Percentiles rank a stretch among this genome's conserved stretches.
Evolutionary conservation across 2,113 vertebrate species (phyloP).

Genomic region (Ramphastos sulfuratus): DNA sequence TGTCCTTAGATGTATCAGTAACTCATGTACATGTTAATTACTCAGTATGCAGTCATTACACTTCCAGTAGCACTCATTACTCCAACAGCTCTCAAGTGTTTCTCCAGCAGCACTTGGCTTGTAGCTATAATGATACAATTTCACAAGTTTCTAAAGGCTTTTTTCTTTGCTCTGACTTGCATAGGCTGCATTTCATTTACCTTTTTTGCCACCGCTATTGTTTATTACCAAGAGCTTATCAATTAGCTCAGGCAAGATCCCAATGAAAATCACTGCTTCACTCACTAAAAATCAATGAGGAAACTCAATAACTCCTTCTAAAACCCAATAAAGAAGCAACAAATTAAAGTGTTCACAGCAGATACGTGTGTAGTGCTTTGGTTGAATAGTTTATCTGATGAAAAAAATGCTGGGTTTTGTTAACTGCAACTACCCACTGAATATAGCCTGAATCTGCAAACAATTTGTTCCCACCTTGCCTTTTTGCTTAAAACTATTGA

Average conservation of each 20-base stretch:
- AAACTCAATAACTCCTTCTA: slow-evolving; percentile 41
- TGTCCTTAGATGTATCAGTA: not conserved
- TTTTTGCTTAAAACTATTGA: slow-evolving; percentile 23
- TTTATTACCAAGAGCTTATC: slow-evolving; percentile 51
- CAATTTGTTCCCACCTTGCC: not conserved
- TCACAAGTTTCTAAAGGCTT: not conserved
- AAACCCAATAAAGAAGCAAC: slow-evolving; percentile 31
- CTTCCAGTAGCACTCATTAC: slow-evolving; percentile 31
- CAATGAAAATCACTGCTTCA: slow-evolving; percentile 24
- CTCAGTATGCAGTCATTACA: slow-evolving; percentile 36
- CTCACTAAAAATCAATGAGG: slow-evolving; percentile 39
- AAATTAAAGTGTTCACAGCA: slow-evolving; percentile 40
- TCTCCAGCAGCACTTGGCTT: slow-evolving; percentile 5
- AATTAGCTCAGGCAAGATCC: slow-evolving; percentile 56
- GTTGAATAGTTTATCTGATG: slow-evolving; percentile 6
- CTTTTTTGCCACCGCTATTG: slow-evolving; percentile 33
- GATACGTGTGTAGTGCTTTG: not conserved
- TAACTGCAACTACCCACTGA: not conserved
- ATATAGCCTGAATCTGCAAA: not conserved
- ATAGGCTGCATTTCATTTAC: slow-evolving; percentile 40
- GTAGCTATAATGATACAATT: slow-evolving; percentile 4
- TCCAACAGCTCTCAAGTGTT: not conserved
- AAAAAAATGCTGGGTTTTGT: not conserved
- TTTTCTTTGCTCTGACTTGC: not conserved
- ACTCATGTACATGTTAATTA: slow-evolving; percentile 60